A percentile compares a stretch with the other conserved stretches of the same genome.
Conservation (phyloP, 1,140 invertebrate species). For the Sarcophaga peregrina region DNA sequence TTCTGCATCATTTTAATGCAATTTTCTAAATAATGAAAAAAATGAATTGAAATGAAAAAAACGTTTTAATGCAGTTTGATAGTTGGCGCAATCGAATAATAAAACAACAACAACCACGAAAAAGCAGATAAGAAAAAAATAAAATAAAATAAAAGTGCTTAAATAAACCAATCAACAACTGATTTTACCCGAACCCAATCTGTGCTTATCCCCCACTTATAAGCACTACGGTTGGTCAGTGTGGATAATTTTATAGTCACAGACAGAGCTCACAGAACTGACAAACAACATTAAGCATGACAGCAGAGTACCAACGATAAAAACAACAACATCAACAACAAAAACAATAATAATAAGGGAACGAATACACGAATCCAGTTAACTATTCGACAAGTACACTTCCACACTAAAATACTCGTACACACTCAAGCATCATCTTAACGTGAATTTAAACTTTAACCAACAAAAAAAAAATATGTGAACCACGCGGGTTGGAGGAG, state of each 20-base stretch:
- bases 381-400: neutral
- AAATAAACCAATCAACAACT: constrained; percentile 39
- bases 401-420: too few species aligned
- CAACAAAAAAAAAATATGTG: neutral
- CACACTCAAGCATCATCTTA: neutral
- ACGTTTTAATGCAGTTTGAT: neutral
- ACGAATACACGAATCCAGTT: neutral
- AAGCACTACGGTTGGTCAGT: constrained; percentile 36
- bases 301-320: neutral
- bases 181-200: constrained; percentile 36
- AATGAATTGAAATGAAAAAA: neutral
- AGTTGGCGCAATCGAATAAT: neutral
- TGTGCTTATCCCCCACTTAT: constrained; percentile 3
- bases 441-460: constrained; percentile 2
- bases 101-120: neutral
- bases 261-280: neutral
- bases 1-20: neutral
- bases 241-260: constrained; percentile 2
- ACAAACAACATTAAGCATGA: constrained; percentile 23
- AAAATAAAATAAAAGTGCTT: neutral
- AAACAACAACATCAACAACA: neutral
- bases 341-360: neutral
- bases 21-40: neutral
- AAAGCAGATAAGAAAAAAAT: neutral
- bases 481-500: neutral